Percentiles rank a stretch among this genome's conserved stretches.
Evolutionary conservation across 2,888 invertebrate species (phyloP).

Genomic region (Drosophila austrosaltans): DNA sequence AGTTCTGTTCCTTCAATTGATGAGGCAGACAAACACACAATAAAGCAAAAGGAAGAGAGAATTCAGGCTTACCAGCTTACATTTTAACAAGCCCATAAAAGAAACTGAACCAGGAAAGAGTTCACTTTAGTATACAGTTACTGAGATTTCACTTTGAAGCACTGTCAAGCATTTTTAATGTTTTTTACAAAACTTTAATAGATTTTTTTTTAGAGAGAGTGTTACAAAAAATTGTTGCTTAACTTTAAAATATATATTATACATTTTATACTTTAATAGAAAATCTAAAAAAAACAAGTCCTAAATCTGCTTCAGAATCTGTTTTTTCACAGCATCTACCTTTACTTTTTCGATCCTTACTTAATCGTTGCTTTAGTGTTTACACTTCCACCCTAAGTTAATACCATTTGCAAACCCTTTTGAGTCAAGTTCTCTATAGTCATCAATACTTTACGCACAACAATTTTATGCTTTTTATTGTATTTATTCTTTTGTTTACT

Average conservation of each 20-base stretch:
- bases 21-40: constrained; percentile 51
- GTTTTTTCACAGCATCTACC: neutral
- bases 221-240: too few relatives aligned
- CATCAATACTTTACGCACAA: neutral
- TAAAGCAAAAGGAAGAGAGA: constrained; percentile 31
- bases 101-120: neutral
- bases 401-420: neutral
- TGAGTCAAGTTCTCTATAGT: neutral
- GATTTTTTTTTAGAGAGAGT: neutral
- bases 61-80: constrained; percentile 43
- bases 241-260: too few relatives aligned
- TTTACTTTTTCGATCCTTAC: neutral
- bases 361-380: neutral
- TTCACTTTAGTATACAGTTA: neutral
- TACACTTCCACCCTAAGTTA: neutral
- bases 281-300: too few relatives aligned
- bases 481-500: neutral
- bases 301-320: neutral
- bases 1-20: constrained; percentile 46
- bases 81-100: constrained; percentile 42
- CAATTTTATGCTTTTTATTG: neutral
- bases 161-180: neutral
- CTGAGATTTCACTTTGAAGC: neutral
- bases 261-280: too few relatives aligned
- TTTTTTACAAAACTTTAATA: neutral